Evolutionary conservation across 92 coral and sea anemone genomes (phyloP).

Genomic region (Zoanthus sansibaricus): DNA sequence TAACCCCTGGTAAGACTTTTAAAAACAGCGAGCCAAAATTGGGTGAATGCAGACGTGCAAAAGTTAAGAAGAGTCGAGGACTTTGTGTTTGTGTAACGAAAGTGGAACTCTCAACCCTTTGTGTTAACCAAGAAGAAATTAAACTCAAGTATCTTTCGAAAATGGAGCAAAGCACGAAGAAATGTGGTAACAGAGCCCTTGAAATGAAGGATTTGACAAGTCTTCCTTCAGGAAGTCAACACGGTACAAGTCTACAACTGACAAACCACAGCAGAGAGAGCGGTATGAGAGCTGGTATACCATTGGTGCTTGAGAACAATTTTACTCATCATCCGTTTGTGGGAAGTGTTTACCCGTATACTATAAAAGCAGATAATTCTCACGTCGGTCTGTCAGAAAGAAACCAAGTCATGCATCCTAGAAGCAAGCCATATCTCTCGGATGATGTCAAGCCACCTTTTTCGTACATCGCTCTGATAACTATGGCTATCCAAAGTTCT

Average conservation of each 20-base stretch:
- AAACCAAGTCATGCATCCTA: slow-evolving; percentile 64
- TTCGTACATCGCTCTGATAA: slow-evolving; percentile 94
- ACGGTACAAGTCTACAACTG: slow-evolving; percentile 6
- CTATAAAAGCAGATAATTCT: slow-evolving; percentile 41
- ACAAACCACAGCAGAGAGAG: slow-evolving; percentile 43
- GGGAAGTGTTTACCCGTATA: slow-evolving; percentile 1
- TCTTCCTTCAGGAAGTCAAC: slow-evolving; percentile 38
- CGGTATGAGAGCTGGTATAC: slow-evolving; percentile 10
- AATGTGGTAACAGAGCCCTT: slow-evolving; percentile 13
- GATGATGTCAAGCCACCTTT: slow-evolving; percentile 98
- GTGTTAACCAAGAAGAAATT: slow-evolving; percentile 19
- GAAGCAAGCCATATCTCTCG: slow-evolving; percentile 94
- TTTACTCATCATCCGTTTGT: slow-evolving; percentile 8
- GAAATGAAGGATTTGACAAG: slow-evolving; percentile 17
- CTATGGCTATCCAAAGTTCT: slow-evolving; percentile 97
- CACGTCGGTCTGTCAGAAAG: slow-evolving; percentile 32
- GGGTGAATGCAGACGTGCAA: slow-evolving; percentile 30
- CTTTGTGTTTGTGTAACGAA: neutral
- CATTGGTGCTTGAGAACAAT: slow-evolving; percentile 32
- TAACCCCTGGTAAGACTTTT: slow-evolving; percentile 41
- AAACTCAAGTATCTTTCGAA: neutral
- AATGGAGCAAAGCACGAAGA: neutral
- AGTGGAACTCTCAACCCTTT: slow-evolving; percentile 20
- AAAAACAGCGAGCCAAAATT: slow-evolving; percentile 30
- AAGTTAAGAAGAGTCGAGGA: neutral